phyloP scores from a whole-genome alignment of 2,113 vertebrate species.

The Chaetodon auriga region DNA sequence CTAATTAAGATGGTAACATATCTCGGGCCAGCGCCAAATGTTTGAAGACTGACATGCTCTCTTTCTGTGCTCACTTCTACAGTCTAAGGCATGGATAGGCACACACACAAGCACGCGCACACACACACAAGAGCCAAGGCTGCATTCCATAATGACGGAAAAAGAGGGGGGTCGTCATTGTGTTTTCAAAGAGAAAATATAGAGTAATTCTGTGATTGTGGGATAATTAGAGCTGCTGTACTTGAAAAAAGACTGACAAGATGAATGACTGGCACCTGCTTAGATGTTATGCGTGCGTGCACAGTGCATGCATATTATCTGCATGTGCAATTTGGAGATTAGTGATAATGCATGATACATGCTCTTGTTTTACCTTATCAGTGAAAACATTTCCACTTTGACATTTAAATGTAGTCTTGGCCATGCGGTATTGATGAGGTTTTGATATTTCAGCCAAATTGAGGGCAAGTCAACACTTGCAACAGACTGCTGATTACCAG shows the following conservation, averaged over 20 bases:
- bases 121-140: conserved; percentile 37
- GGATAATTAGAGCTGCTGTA: conserved; percentile 62
- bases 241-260: conserved; percentile 59
- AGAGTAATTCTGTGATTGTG: conserved; percentile 63
- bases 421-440: conserved; percentile 47
- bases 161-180: conserved; percentile 52
- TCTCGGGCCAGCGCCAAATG: conserved; percentile 58
- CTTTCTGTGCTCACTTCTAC: conserved; percentile 31
- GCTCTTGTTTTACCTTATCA: conserved; percentile 51
- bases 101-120: conserved; percentile 25
- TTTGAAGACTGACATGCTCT: conserved; percentile 64
- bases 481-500: conserved; percentile 35
- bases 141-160: conserved; percentile 60
- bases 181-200: conserved; percentile 68
- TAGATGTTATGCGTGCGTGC: conserved; percentile 45
- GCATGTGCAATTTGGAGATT: conserved; percentile 59
- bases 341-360: conserved; percentile 58
- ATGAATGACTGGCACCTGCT: conserved; percentile 67
- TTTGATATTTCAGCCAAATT: conserved; percentile 60
- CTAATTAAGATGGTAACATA: conserved; percentile 68
- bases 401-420: conserved; percentile 44
- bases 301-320: conserved; percentile 42
- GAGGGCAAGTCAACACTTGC: conserved; percentile 39
- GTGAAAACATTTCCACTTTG: conserved; percentile 56
- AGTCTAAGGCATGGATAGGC: conserved; percentile 28